Base-by-base conservation (phyloP, 1,140 invertebrate species). In the Drosophila punjabiensis region DNA sequence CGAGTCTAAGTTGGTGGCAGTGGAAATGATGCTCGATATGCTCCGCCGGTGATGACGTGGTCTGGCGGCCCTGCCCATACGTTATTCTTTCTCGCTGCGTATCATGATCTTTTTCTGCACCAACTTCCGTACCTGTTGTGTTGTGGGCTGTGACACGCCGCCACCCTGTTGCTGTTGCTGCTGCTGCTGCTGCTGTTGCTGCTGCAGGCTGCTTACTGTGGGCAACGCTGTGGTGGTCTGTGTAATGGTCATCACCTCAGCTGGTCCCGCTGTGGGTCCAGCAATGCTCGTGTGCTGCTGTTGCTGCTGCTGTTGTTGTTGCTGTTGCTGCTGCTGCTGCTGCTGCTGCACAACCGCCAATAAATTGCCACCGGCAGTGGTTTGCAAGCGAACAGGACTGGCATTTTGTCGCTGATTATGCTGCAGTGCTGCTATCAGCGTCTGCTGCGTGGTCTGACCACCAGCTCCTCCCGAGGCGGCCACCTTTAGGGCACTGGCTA, bases 261-360 rank as follows among this genome's bases (percentile, higher is more conserved):
- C 78, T 0, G 84, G 80, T 4, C 88, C 78, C 5, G 85, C 43
- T 41, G 84, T 59, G 5, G 77, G 79, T 11, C 77, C 82, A 18
- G 82, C 16, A 14, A 88, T 71, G 39, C 41, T 81, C 18, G 79
- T 73, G 43, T 75, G 75, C 24, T 71, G 70, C 69, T 88, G 70
- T 66, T 88, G 75, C 14, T 92, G 91, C 32, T 94, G 88, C 13
- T 88, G 85, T 10, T 86, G 81, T 3, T 24, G 24, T 3, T 24
- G 24, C 24, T 24, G 24, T 16, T 88, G 86, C 4, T 85, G 78
- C 0, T 79, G 76, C 0, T 82, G 70, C 3, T 78, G 76, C 37
- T 92, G 81, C 18, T 93, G 92, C 55, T 94, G 94, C n/a, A 94
- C 94, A 18, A 94, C 94, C 11, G 94, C 94, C 7, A 94, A 89